These are phyloP conservation scores for Lamellibrachia columna DNA, from an alignment of 2,888 invertebrate genomes.

Conservation along the genomic window DNA sequence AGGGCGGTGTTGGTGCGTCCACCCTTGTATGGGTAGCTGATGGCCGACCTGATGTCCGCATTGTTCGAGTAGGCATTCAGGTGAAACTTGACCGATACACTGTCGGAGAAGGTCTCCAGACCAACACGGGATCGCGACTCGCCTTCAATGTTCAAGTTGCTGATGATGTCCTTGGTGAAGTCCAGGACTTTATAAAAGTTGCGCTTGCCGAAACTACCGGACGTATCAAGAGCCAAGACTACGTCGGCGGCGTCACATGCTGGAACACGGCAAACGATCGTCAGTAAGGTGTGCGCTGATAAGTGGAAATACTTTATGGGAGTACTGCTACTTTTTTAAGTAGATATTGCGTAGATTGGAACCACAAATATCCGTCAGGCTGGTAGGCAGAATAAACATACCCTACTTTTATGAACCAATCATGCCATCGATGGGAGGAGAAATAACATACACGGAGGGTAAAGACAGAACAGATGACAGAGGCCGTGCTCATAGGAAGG, in stretches of 20 bases:
- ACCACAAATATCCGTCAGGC: neutral
- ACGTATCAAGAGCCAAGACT: conserved; percentile 39
- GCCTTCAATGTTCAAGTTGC: conserved; percentile 32
- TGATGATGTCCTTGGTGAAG: conserved; percentile 35
- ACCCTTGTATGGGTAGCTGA: conserved; percentile 32
- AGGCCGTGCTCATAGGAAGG: no score
- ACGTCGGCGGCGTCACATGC: conserved; percentile 37
- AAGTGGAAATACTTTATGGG: neutral
- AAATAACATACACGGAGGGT: no score
- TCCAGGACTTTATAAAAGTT: conserved; percentile 36
- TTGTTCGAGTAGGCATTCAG: conserved; percentile 31
- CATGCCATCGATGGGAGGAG: neutral
- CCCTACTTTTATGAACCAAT: no score
- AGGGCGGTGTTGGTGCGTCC: conserved; percentile 28
- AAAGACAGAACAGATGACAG: no score
- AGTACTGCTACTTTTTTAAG: neutral
- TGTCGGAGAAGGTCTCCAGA: conserved; percentile 34
- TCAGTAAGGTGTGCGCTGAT: neutral
- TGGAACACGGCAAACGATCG: conserved; percentile 6
- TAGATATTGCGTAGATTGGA: neutral
- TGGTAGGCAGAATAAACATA: no score
- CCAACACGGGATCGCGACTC: conserved; percentile 30
- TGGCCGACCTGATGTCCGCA: conserved; percentile 31
- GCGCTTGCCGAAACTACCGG: conserved; percentile 35
- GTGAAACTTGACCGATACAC: conserved; percentile 32